phyloP scores from a whole-genome alignment of 2,888 invertebrate species.

The Drosophila mulleri region DNA sequence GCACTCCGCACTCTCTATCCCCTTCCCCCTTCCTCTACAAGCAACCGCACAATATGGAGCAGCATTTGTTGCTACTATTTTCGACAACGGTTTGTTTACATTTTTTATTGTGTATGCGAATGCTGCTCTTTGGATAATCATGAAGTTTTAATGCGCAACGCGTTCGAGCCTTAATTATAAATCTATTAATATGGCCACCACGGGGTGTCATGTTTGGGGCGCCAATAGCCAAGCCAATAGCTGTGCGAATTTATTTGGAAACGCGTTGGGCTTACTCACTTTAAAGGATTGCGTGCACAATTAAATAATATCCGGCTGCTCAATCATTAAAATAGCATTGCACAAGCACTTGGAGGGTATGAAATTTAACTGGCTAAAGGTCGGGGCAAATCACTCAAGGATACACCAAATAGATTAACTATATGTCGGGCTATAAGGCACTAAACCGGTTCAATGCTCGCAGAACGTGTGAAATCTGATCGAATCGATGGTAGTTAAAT shows the following conservation, averaged over 20 bases:
- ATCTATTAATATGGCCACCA: constrained; percentile 59
- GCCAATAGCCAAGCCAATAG: constrained; percentile 5
- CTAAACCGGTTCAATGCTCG: neutral
- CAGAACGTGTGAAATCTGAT: neutral
- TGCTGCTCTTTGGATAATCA: constrained; percentile 22
- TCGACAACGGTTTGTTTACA: constrained; percentile 57
- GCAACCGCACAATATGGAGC: constrained; percentile 27
- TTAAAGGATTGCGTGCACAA: constrained; percentile 8
- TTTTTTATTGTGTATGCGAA: constrained; percentile 20
- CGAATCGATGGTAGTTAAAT: neutral
- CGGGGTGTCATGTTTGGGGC: constrained; percentile 62
- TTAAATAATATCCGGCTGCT: constrained; percentile 19
- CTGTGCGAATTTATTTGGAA: constrained; percentile 18
- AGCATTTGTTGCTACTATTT: constrained; percentile 20
- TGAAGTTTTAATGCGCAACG: constrained; percentile 56
- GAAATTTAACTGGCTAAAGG: neutral
- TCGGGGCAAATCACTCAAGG: neutral
- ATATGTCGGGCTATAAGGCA: neutral
- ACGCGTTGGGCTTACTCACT: neutral
- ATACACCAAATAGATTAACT: neutral
- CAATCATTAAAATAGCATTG: neutral
- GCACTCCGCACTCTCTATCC: no score
- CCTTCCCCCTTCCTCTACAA: constrained; percentile 4
- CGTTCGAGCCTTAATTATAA: constrained; percentile 54
- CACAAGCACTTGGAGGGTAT: neutral